These are phyloP conservation scores for Pemphigus obesinymphae DNA, from an alignment of 1,140 invertebrate species.

Conservation along the genomic window DNA sequence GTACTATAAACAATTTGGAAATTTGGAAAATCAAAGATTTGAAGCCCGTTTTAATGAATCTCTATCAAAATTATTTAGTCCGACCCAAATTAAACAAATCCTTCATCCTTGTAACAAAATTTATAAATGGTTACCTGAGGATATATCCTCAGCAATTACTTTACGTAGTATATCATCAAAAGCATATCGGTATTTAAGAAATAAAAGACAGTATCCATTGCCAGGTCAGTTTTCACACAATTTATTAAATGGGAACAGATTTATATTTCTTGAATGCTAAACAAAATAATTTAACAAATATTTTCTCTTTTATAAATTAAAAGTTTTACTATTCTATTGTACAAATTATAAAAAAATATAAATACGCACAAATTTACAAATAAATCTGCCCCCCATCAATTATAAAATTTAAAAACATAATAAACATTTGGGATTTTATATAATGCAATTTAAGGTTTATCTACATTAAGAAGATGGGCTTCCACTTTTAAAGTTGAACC, in stretches of 20 bases:
- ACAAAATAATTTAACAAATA: no score
- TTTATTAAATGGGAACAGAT: no score
- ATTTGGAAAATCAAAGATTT: no score
- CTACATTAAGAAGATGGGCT: not conserved
- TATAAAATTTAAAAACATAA: not conserved
- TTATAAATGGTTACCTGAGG: not conserved
- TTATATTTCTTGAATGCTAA: no score
- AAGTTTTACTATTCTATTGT: no score
- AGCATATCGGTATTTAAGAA: no score
- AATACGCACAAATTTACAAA: not conserved
- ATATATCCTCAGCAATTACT: conserved; percentile 4
- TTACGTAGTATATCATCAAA: no score
- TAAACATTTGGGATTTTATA: not conserved
- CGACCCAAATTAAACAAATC: not conserved
- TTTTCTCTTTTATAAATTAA: no score
- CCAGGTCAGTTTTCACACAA: no score
- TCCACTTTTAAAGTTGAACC: not conserved
- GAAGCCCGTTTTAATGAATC: not conserved
- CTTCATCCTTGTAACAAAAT: not conserved
- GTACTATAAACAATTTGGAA: no score
- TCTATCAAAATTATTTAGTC: not conserved
- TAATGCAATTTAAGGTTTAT: not conserved
- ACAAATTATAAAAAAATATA: no score
- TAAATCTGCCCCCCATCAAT: not conserved
- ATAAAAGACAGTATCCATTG: no score